phyloP scores from a whole-genome alignment of 64 coral and sea anemone genomes.

The Montipora foliosa region DNA sequence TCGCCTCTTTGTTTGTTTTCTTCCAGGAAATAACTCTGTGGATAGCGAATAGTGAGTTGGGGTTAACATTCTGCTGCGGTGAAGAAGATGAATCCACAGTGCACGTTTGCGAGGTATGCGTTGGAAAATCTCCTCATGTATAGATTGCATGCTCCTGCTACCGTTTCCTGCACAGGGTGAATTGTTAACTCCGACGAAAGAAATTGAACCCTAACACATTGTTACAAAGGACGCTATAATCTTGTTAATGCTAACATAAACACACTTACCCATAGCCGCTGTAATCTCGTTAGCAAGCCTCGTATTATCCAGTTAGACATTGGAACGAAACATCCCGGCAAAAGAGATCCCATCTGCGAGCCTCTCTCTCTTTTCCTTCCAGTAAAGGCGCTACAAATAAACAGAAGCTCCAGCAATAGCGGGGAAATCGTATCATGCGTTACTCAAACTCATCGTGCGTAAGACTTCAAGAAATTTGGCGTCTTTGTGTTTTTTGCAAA shows the following conservation, averaged over 20 bases:
- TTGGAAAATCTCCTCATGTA: too few relatives aligned
- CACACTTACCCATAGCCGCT: not conserved
- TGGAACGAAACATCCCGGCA: not conserved
- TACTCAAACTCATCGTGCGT: not conserved
- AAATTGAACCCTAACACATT: too few relatives aligned
- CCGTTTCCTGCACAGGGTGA: not conserved
- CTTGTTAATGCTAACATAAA: not conserved
- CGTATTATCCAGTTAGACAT: not conserved
- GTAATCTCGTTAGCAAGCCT: not conserved
- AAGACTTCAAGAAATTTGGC: not conserved
- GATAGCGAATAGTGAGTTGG: conserved; percentile 85
- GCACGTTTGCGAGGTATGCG: conserved; percentile 84
- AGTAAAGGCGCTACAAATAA: not conserved
- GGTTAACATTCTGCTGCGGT: conserved; percentile 90
- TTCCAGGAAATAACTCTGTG: conserved; percentile 91
- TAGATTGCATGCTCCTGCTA: not conserved
- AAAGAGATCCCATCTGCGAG: not conserved
- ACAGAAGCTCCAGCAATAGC: not conserved
- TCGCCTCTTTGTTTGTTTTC: not conserved
- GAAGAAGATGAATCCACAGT: conserved; percentile 93
- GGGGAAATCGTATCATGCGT: not conserved
- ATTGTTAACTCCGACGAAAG: too few relatives aligned
- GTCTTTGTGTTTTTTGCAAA: not conserved
- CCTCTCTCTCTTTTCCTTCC: not conserved
- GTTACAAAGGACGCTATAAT: not conserved